Evolutionary conservation across 2,888 invertebrate genomes (phyloP), one percentile per base, ranked within the genome.

Genomic region (Tetranychus piercei): DNA sequence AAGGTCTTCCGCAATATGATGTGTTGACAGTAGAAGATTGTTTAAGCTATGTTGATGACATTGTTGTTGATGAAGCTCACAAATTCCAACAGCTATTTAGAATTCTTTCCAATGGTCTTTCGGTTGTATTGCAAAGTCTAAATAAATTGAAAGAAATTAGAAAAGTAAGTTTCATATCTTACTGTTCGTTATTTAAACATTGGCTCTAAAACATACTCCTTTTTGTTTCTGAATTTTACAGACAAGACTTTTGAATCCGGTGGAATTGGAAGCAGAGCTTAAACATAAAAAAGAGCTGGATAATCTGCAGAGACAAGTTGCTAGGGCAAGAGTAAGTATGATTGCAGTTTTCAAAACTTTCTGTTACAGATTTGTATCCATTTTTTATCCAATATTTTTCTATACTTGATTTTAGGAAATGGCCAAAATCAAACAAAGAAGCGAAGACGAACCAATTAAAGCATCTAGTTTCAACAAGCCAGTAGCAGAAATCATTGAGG

Each of bases 31-130:
- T 69, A 18, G 69, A 69, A 22, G 69, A 69, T 23, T 18, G n/a
- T 20, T 23, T 18, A 11, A 22, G 11, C 11, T 69, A 23, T 11
- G 69, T 69, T 22, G 69, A 22, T 11, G 22, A 6, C 8, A 6
- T 15, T 55, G 11, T 7, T 20, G 9, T 23, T 9, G 69, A 69
- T 69, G 22, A 20, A 1, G 15, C 20, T 8, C 1, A 6, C 1
- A 69, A 23, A 23, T 69, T 69, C 4, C 20, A 22, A 23, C 69
- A 69, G 20, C 11, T 69, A 69, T 69, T 69, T 9, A 18, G 69
- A 69, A 69, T 69, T 23, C 22, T 69, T 20, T 69, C 69, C 22
- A 69, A 69, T 22, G 69, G 69, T 11, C 69, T 69, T 11, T 69
- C 69, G 4, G 34, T 69, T 69, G 20, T 23, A 20, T 22, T 23